phyloP scores from a whole-genome alignment of 2,797 vertebrate species.

The Coendou prehensilis region DNA sequence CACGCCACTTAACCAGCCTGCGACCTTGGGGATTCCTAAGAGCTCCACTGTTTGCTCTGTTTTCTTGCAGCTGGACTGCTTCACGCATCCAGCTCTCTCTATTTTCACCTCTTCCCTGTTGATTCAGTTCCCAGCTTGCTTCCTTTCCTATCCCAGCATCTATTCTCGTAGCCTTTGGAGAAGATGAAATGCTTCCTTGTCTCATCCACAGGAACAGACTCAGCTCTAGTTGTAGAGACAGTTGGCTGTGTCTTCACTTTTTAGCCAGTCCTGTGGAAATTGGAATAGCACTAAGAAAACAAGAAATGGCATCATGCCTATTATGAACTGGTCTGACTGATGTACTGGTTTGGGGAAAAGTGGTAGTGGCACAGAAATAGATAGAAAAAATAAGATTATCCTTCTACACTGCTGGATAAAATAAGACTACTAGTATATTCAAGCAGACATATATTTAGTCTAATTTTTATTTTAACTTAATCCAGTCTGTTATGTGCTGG shows the following conservation, averaged over 20 bases:
- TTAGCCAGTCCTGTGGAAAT: background rate
- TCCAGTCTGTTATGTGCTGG: background rate
- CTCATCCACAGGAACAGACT: background rate
- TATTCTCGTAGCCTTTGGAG: background rate
- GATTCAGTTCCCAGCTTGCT: background rate
- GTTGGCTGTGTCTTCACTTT: background rate
- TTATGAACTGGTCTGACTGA: background rate
- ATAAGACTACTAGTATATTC: background rate
- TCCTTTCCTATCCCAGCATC: background rate
- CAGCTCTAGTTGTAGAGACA: background rate
- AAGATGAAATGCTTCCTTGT: background rate
- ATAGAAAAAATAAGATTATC: background rate
- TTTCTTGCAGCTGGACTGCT: background rate
- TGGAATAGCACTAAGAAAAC: background rate
- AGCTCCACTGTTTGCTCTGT: too few relatives aligned
- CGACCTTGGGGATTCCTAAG: background rate
- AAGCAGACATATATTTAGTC: background rate
- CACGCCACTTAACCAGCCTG: background rate
- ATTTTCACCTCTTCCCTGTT: background rate
- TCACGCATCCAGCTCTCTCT: background rate
- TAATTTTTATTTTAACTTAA: background rate
- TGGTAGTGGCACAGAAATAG: background rate
- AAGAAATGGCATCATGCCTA: background rate
- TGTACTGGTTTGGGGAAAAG: background rate
- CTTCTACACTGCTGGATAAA: background rate